Conservation (phyloP, 2,888 invertebrate species). For the Cryptus armator region DNA sequence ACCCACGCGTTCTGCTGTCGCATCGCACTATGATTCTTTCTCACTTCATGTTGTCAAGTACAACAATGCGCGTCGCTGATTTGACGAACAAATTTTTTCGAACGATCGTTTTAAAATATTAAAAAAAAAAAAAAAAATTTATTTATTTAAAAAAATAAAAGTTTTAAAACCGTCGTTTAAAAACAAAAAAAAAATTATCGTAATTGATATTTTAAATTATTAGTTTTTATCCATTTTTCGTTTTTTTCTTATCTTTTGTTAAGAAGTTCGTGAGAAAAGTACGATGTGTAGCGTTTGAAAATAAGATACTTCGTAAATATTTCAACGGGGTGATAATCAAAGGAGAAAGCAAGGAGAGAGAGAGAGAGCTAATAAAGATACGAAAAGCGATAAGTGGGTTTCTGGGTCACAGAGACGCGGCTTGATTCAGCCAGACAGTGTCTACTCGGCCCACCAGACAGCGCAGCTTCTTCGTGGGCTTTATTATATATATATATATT, state of each 20-base stretch:
- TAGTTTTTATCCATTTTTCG: too few species aligned
- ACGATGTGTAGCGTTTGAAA: not conserved
- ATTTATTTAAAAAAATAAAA: too few species aligned
- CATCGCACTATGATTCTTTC: not conserved
- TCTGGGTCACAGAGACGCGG: slow-evolving; percentile 68
- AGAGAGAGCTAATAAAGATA: slow-evolving; percentile 46
- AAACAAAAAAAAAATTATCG: not conserved
- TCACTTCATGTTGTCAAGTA: not conserved
- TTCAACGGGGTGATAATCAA: slow-evolving; percentile 60
- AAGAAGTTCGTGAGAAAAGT: not conserved
- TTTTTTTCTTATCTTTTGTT: too few species aligned
- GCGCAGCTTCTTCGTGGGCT: slow-evolving; percentile 28
- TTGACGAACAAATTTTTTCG: not conserved
- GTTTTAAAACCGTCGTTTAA: too few species aligned
- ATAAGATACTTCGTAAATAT: slow-evolving; percentile 37
- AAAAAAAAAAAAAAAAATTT: too few species aligned
- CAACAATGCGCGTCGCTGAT: not conserved
- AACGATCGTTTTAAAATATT: not conserved
- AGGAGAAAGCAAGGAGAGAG: not conserved
- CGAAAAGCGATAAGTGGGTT: slow-evolving; percentile 70
- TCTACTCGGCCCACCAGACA: slow-evolving; percentile 26
- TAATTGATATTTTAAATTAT: too few species aligned
- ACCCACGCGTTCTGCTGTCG: not conserved
- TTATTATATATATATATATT: slow-evolving; percentile 9
- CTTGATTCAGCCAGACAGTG: slow-evolving; percentile 45